Percentiles rank a stretch among this genome's conserved stretches.
phyloP scores from a whole-genome alignment of 2,113 vertebrate species.

The Rissa tridactyla region DNA sequence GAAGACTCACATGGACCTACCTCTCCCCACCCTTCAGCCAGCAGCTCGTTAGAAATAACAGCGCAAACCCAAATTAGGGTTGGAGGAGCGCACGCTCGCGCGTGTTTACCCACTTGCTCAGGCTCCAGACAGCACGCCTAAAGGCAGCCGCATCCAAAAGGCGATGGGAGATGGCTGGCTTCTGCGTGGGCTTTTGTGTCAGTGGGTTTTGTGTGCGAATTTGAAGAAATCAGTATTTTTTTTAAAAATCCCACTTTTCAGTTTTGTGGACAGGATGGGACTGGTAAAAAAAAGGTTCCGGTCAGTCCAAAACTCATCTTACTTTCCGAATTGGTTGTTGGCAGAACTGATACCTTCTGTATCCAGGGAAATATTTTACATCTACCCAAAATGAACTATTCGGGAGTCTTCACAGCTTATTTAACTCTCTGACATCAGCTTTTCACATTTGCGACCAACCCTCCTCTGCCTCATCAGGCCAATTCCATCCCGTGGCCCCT shows the following conservation, averaged over 20 bases:
- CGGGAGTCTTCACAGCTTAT: neutral
- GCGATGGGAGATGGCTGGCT: neutral
- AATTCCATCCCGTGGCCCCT: neutral
- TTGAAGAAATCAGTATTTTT: neutral
- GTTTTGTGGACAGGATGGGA: neutral
- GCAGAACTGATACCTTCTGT: neutral
- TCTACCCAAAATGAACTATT: neutral
- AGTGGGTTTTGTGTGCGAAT: neutral
- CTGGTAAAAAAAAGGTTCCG: neutral
- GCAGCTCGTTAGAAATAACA: neutral
- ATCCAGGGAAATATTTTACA: constrained; percentile 7
- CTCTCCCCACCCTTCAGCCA: neutral
- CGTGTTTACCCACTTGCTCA: neutral
- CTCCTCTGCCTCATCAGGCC: neutral
- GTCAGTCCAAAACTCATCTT: neutral
- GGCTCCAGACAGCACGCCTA: neutral
- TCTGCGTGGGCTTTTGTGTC: neutral
- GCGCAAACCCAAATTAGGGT: neutral
- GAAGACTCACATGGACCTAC: neutral
- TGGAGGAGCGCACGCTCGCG: neutral
- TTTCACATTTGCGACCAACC: neutral
- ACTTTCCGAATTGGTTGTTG: neutral
- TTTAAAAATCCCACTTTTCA: neutral
- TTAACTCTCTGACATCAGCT: neutral
- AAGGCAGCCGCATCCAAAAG: neutral